These are phyloP conservation scores for Caenorhabditis uteleia DNA, from an alignment of 2,888 invertebrate genomes.

Conservation along the genomic window DNA sequence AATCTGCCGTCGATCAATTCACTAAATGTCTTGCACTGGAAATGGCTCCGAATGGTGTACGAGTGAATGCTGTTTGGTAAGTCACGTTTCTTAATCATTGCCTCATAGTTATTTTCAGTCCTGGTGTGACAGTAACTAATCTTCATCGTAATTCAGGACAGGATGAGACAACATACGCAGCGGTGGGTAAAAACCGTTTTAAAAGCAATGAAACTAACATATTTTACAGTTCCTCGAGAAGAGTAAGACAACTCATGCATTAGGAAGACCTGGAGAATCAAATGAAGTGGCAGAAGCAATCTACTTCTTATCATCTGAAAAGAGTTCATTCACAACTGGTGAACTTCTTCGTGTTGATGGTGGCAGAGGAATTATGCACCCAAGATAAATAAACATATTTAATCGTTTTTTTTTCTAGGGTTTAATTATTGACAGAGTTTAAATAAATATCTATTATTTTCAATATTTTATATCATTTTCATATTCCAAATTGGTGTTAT, in stretches of 20 bases:
- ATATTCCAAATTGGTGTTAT: neutral
- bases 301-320: constrained; percentile 87
- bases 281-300: constrained; percentile 79
- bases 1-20: constrained; percentile 90
- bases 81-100: constrained; percentile 4
- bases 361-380: constrained; percentile 74
- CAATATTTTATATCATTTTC: constrained; percentile 3
- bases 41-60: constrained; percentile 74
- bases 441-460: too few relatives aligned
- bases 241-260: constrained; percentile 85
- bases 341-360: constrained; percentile 89
- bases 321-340: constrained; percentile 86
- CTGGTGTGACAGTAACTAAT: constrained; percentile 89
- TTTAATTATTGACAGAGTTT: constrained; percentile 6
- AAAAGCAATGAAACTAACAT: neutral
- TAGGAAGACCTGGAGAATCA: constrained; percentile 72
- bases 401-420: neutral
- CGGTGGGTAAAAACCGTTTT: constrained; percentile 68
- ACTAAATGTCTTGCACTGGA: constrained; percentile 88
- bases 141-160: constrained; percentile 87
- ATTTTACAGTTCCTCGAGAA: constrained; percentile 79
- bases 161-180: constrained; percentile 81
- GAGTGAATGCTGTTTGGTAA: constrained; percentile 85
- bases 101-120: constrained; percentile 72
- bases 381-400: constrained; percentile 44